phyloP scores from a whole-genome alignment of 2,888 invertebrate genomes.

The Epinotia bilunana region DNA sequence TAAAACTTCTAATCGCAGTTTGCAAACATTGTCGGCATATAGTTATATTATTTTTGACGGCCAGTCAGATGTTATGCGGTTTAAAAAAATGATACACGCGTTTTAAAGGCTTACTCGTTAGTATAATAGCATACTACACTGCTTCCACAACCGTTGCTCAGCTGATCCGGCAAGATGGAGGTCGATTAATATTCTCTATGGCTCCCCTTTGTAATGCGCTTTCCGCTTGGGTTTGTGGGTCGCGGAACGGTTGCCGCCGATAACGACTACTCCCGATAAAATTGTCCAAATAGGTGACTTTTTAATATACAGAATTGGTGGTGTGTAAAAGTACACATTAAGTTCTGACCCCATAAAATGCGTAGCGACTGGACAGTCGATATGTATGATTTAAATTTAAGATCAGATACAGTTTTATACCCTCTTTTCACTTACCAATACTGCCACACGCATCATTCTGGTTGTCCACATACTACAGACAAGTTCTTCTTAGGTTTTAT shows the following conservation, averaged over 20 bases:
- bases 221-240: slow-evolving; percentile 70
- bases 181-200: slow-evolving; percentile 66
- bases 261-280: slow-evolving; percentile 63
- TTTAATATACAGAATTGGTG: background rate
- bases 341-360: background rate
- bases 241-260: slow-evolving; percentile 71
- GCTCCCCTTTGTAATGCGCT: slow-evolving; percentile 58
- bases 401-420: background rate
- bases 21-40: background rate
- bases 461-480: background rate
- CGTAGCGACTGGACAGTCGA: background rate
- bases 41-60: background rate
- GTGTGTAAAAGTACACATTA: background rate
- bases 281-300: slow-evolving; percentile 61
- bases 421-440: background rate
- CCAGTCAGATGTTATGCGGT: background rate
- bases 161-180: slow-evolving; percentile 50
- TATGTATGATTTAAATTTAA: background rate
- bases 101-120: slow-evolving; percentile 10
- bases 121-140: background rate
- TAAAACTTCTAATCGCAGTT: background rate
- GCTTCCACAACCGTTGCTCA: slow-evolving; percentile 42
- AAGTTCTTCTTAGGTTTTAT: background rate
- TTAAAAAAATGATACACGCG: background rate
- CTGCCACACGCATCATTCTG: background rate